Evolutionary conservation across 2,888 invertebrate genomes (phyloP).

Genomic region (Glyphotaelius pellucidus): DNA sequence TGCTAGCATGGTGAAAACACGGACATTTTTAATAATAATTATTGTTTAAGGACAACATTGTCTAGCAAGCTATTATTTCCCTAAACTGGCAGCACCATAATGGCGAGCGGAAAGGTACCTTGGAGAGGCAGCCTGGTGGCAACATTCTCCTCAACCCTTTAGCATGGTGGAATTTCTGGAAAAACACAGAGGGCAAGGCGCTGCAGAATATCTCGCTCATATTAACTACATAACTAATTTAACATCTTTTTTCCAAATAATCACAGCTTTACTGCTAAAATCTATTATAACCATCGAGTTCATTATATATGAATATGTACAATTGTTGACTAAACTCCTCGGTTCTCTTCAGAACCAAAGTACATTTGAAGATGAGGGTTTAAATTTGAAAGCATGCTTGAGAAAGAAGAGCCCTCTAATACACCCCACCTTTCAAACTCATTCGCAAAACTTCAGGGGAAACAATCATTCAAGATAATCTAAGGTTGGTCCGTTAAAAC

Average conservation of each 20-base stretch:
- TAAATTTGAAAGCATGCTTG: neutral
- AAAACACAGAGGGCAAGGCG: conserved; percentile 67
- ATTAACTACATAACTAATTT: neutral
- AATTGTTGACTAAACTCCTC: neutral
- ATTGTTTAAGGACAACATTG: neutral
- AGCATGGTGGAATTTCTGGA: conserved; percentile 83
- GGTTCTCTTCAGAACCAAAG: neutral
- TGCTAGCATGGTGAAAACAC: conserved; percentile 25
- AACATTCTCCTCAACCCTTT: conserved; percentile 80
- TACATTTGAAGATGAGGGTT: neutral
- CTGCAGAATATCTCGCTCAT: conserved; percentile 70
- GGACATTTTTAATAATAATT: conserved; percentile 31
- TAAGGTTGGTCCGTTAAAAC: no score
- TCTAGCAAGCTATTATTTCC: conserved; percentile 18
- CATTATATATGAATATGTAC: neutral
- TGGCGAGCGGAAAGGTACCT: conserved; percentile 74
- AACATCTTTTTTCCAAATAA: neutral
- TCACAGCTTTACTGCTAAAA: neutral
- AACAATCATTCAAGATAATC: neutral
- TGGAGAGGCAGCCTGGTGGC: conserved; percentile 80
- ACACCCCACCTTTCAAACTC: neutral
- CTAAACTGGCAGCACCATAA: neutral
- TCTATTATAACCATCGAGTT: neutral
- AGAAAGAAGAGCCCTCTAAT: neutral
- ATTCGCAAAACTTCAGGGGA: neutral